A percentile compares a stretch with the other conserved stretches of the same genome.
phyloP scores from a whole-genome alignment of 2,888 invertebrate genomes.

The Tortrix viridana region DNA sequence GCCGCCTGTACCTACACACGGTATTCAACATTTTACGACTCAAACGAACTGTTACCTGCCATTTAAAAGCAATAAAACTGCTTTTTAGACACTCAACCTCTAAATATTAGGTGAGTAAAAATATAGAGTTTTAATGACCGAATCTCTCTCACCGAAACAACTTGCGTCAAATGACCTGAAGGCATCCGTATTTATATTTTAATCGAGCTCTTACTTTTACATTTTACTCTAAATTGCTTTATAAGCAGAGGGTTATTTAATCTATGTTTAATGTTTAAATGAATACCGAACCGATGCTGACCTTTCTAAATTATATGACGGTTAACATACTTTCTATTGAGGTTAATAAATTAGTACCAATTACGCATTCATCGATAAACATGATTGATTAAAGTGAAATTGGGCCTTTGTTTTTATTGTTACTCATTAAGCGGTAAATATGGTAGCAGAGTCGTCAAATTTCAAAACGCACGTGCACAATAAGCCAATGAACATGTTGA shows the following conservation, averaged over 20 bases:
- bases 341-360: conserved; percentile 51
- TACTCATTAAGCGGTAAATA: conserved; percentile 14
- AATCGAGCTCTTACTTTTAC: conserved; percentile 49
- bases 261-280: conserved; percentile 55
- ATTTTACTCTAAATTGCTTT: conserved; percentile 59
- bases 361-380: conserved; percentile 47
- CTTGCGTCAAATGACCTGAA: conserved; percentile 44
- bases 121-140: conserved; percentile 73
- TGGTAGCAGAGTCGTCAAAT: conserved; percentile 20
- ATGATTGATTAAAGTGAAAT: conserved; percentile 46
- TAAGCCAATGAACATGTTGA: too few relatives aligned
- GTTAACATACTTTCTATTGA: conserved; percentile 52
- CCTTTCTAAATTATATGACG: conserved; percentile 52
- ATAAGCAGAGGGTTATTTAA: conserved; percentile 57
- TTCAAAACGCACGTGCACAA: conserved; percentile 10
- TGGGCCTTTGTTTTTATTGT: conserved; percentile 36
- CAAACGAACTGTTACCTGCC: conserved; percentile 68
- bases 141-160: conserved; percentile 53
- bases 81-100: conserved; percentile 64
- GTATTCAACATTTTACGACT: conserved; percentile 57
- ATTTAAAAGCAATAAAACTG: conserved; percentile 78
- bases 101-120: conserved; percentile 72
- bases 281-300: conserved; percentile 48
- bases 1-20: conserved; percentile 51
- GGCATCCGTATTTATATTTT: conserved; percentile 45